These are phyloP conservation scores for Donacobius atricapilla DNA, from an alignment of 2,113 vertebrate genomes.

Conservation along the genomic window DNA sequence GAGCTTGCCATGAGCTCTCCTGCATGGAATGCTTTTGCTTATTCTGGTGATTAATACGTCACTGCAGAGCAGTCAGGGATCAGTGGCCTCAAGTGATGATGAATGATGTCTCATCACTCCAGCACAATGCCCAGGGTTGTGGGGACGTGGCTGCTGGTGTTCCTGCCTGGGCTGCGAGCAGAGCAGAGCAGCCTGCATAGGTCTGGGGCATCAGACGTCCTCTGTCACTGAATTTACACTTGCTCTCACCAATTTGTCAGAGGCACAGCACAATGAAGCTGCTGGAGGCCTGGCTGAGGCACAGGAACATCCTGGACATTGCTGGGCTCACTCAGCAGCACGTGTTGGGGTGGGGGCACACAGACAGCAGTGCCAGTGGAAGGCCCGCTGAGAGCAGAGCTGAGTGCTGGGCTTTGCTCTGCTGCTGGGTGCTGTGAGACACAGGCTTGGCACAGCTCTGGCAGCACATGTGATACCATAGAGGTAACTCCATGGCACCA, in stretches of 20 bases:
- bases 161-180: not conserved
- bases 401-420: not conserved
- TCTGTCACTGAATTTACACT: fast-evolving
- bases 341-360: not conserved
- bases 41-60: not conserved
- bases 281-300: not conserved
- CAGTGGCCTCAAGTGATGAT: not conserved
- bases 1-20: not conserved
- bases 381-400: not conserved
- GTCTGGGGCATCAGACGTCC: too few species aligned
- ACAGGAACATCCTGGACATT: not conserved
- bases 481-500: fast-evolving
- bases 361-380: not conserved
- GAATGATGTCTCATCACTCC: fast-evolving
- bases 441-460: not conserved
- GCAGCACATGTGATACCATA: fast-evolving
- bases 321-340: not conserved
- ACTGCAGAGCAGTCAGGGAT: not conserved
- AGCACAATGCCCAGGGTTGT: fast-evolving
- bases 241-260: not conserved
- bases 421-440: fast-evolving
- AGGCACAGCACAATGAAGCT: not conserved
- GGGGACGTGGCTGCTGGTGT: fast-evolving
- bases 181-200: not conserved
- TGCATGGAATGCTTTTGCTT: not conserved